These are phyloP conservation scores for Drosophila parvula DNA, from an alignment of 1,140 invertebrate genomes.

Conservation along the genomic window DNA sequence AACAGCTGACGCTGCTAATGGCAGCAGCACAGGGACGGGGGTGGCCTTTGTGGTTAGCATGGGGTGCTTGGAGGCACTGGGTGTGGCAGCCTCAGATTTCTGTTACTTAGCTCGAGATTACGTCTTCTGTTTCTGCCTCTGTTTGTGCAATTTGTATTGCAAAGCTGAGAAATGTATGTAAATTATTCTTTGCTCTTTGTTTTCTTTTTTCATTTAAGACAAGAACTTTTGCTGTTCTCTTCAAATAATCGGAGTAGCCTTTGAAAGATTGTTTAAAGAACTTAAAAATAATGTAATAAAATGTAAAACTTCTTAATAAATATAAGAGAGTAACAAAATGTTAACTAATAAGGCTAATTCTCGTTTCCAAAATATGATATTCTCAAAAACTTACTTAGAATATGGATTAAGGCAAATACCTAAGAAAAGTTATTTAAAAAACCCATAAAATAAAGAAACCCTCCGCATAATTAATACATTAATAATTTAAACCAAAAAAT, in stretches of 20 bases:
- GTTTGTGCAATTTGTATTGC: slow-evolving; percentile 49
- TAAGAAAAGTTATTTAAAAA: not conserved
- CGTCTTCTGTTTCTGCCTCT: slow-evolving; percentile 12
- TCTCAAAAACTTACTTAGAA: no score
- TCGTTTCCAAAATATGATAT: no score
- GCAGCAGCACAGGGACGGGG: slow-evolving; percentile 1
- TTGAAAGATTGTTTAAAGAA: no score
- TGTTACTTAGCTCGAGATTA: slow-evolving; percentile 15
- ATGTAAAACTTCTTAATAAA: no score
- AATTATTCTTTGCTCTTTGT: slow-evolving; percentile 37
- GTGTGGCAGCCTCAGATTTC: slow-evolving; percentile 32
- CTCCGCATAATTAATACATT: not conserved
- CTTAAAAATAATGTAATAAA: no score
- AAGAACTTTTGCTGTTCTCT: not conserved
- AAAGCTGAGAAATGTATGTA: slow-evolving; percentile 44
- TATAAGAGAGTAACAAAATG: no score
- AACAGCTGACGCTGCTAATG: slow-evolving; percentile 75
- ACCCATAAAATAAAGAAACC: not conserved
- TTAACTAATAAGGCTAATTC: no score
- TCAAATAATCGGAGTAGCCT: not conserved
- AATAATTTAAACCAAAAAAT: not conserved
- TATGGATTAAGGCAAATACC: no score
- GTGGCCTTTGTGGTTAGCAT: slow-evolving; percentile 3
- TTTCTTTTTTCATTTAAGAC: not conserved
- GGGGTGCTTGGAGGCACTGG: not conserved